A percentile compares a stretch with the other conserved stretches of the same genome.
Evolutionary conservation across 2,797 vertebrate genomes (phyloP).

Genomic region (Argya squamiceps): DNA sequence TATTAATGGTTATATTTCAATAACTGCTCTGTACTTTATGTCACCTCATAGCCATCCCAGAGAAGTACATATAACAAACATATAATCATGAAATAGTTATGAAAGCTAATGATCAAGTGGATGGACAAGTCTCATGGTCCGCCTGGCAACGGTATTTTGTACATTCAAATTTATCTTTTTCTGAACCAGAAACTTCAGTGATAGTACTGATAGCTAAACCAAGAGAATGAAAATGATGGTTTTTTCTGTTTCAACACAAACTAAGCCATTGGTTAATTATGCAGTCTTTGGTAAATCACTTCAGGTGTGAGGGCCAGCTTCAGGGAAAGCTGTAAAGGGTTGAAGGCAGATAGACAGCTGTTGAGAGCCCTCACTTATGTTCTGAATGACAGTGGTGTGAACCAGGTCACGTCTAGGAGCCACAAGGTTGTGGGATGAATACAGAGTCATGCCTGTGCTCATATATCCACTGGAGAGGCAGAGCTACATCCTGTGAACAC

Average conservation of each 20-base stretch:
- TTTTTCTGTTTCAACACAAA: not conserved
- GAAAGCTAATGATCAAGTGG: not conserved
- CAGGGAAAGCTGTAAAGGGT: not conserved
- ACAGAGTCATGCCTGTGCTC: not conserved
- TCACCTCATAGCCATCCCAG: not conserved
- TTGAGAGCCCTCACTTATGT: not conserved
- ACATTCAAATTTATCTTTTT: not conserved
- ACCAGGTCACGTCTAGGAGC: not conserved
- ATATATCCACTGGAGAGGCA: not conserved
- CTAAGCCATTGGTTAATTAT: not conserved
- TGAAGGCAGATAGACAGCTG: not conserved
- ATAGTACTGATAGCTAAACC: not conserved
- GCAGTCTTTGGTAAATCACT: not conserved
- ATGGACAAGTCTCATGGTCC: not conserved
- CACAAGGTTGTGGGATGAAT: too few relatives aligned
- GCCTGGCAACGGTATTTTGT: not conserved
- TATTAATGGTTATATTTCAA: not conserved
- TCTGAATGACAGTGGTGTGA: not conserved
- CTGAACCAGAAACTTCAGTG: not conserved
- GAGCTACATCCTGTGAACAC: not conserved
- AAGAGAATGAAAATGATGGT: not conserved
- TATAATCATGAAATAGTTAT: not conserved
- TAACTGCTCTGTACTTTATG: not conserved
- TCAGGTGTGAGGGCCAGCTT: not conserved
- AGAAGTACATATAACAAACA: not conserved